Percentiles rank a stretch among this genome's conserved stretches.
Evolutionary conservation across 2,797 vertebrate species (phyloP).

Genomic region (Sebastes itinus): DNA sequence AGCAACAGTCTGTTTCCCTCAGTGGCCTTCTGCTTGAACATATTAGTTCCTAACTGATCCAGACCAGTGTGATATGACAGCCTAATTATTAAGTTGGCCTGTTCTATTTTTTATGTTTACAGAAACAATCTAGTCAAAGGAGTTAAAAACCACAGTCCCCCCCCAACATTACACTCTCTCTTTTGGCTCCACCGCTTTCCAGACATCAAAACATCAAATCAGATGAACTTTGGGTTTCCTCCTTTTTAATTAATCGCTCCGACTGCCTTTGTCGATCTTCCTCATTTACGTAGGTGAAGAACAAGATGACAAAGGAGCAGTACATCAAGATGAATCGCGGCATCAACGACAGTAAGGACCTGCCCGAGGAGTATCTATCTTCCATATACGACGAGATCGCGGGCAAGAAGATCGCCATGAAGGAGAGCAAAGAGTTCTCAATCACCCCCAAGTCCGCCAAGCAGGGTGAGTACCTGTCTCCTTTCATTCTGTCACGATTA

Average conservation of each 20-base stretch:
- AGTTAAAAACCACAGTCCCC: not conserved
- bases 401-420: constrained; percentile 97
- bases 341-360: constrained; percentile 97
- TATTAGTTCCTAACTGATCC: not conserved
- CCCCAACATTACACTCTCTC: not conserved
- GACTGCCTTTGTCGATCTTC: not conserved
- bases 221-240: not conserved
- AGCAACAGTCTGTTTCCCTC: not conserved
- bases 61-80: not conserved
- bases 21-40: not conserved
- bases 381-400: constrained; percentile 96
- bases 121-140: not conserved
- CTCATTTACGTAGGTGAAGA: constrained; percentile 87
- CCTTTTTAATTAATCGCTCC: not conserved
- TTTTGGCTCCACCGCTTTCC: not conserved
- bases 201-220: not conserved
- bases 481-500: not conserved
- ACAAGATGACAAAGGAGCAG: constrained; percentile 99
- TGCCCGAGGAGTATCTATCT: constrained; percentile 95
- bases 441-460: constrained; percentile 92
- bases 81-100: not conserved
- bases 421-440: constrained; percentile 93
- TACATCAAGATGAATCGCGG: constrained; percentile 99
- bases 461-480: constrained; percentile 86
- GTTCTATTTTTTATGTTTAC: not conserved